Evolutionary conservation across 2,888 invertebrate genomes (phyloP), one percentile per base, ranked within the genome.

Genomic region (Yponomeuta sedellus): DNA sequence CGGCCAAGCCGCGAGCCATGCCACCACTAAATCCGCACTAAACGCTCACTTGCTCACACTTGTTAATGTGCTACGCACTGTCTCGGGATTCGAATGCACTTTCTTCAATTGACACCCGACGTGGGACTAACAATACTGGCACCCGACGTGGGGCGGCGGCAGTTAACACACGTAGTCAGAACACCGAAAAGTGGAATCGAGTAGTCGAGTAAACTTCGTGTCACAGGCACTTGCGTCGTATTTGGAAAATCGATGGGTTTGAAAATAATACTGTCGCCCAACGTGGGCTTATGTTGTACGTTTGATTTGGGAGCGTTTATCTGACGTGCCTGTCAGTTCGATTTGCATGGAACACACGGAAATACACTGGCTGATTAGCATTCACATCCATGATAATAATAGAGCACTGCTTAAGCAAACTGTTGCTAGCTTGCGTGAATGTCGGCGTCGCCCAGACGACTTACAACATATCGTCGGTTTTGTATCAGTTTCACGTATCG

Each of bases 1-100:
- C 86, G 77, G 75, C 80, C 52, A 65, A 28, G 75, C 79, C 75
- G 74, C 73, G 72, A 69, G 77, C 75, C 87, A 85, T 83, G 71
- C 79, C 44, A 62, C 85, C 78, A 82, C 76, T 81, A 72, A 56
- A 62, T 56, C 61, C 58, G 64, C 62, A 61, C 61, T 56, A 52
- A 62, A 67, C 64, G 63, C 66, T 34, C 62, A 66, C 64, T 28
- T 22, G 10, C 22, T 8, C n/a, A 12, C 63, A 39, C 63, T 63
- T 11, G 19, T 52, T 16, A 16, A 12, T 3, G 16, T 16, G 44
- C 16, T 52, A 34, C 5, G 3, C 44, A 52, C 44, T 52, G 44
- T 52, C 44, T 16, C 10, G 12, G 2, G 44, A 4, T 44, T 2
- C 8, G 2, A 2, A 25, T 8, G 44, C 44, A 44, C 44, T 44